Evolutionary conservation across 2,113 vertebrate genomes (phyloP).

Genomic region (Micronisus gabar): DNA sequence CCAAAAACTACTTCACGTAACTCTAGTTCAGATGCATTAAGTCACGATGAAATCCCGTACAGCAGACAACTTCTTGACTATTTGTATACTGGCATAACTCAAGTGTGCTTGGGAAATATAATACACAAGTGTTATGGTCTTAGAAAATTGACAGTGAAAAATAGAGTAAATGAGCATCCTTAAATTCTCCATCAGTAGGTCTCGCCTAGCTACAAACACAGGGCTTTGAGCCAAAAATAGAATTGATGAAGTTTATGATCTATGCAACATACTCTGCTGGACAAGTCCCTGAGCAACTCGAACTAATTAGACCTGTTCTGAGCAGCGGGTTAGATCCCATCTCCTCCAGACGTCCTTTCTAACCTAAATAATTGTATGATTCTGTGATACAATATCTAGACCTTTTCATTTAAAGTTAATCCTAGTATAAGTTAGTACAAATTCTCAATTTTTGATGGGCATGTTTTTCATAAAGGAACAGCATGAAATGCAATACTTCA

Average conservation of each 20-base stretch:
- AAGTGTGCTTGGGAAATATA: not conserved
- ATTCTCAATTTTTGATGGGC: not conserved
- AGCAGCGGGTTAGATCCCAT: not conserved
- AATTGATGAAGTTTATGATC: not conserved
- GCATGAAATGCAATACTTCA: not conserved
- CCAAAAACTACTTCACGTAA: not conserved
- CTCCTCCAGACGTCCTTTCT: not conserved
- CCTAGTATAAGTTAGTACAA: not conserved
- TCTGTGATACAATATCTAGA: not conserved
- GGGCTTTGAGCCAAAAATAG: not conserved
- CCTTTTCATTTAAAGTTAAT: not conserved
- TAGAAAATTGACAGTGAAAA: not conserved
- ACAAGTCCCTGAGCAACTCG: not conserved
- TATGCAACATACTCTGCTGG: not conserved
- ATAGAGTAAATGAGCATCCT: not conserved
- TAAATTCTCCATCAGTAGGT: not conserved
- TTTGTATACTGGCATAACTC: not conserved
- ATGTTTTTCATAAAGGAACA: not conserved
- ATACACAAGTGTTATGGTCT: not conserved
- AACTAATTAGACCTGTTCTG: not conserved
- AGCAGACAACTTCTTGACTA: not conserved
- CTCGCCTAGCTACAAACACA: not conserved
- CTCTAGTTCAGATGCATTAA: not conserved
- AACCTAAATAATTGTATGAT: not conserved
- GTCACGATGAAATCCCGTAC: not conserved